Evolutionary conservation across 2,113 vertebrate species (phyloP).

Genomic region (Speoplatyrhinus poulsoni): DNA sequence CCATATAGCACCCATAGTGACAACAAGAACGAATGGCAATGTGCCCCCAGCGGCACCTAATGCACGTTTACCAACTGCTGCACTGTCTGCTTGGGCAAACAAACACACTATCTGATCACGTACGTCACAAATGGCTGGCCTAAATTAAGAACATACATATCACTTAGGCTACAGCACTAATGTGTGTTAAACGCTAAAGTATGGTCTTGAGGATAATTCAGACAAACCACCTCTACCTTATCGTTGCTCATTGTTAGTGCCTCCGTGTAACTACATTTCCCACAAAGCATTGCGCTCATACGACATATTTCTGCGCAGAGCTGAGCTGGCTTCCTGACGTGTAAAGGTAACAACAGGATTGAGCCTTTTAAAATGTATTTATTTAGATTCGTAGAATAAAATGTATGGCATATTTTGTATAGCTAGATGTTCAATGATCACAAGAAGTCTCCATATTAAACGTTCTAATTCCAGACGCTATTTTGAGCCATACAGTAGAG

Average conservation of each 20-base stretch:
- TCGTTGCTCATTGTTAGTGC: too few relatives aligned
- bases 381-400: not conserved
- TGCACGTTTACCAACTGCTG: conserved; percentile 39
- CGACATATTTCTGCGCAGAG: conserved; percentile 64
- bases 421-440: too few relatives aligned
- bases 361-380: not conserved
- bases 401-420: too few relatives aligned
- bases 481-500: not conserved
- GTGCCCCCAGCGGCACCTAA: conserved; percentile 30
- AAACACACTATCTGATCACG: conserved; percentile 34
- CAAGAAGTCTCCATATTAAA: too few relatives aligned
- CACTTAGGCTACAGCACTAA: conserved; percentile 36
- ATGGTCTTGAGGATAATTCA: not conserved
- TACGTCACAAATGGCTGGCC: conserved; percentile 56
- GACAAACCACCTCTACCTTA: not conserved
- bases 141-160: conserved; percentile 49
- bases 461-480: not conserved
- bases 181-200: conserved; percentile 40
- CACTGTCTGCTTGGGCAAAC: conserved; percentile 35
- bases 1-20: conserved; percentile 37
- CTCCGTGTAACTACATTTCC: conserved; percentile 56
- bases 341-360: conserved; percentile 51
- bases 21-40: conserved; percentile 39
- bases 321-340: conserved; percentile 68
- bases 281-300: conserved; percentile 24